Conservation (phyloP, 30 jellyfish, hydroid and myxozoan genomes). For the Aurelia aurita complex sp. Pacific region DNA sequence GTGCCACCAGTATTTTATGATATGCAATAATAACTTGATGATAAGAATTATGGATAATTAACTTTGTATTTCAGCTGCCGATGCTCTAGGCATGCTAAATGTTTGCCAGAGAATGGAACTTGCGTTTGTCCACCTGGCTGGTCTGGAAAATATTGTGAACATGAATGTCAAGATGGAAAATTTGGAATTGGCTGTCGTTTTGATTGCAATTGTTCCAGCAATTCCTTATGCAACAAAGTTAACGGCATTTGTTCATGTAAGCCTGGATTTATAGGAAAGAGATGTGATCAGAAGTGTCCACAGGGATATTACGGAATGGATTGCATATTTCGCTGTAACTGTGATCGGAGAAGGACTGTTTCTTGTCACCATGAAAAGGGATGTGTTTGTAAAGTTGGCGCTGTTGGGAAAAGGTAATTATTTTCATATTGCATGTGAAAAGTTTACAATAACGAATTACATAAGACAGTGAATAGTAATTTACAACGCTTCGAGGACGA, state of each 20-base stretch:
- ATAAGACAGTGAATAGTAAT: too few species aligned
- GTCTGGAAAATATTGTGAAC: conserved; percentile 61
- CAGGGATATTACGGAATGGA: conserved; percentile 62
- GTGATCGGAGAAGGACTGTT: conserved; percentile 41
- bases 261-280: conserved; percentile 74
- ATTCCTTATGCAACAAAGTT: conserved; percentile 60
- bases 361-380: conserved; percentile 81
- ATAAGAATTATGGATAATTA: too few species aligned
- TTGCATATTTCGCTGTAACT: conserved; percentile 58
- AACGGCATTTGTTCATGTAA: conserved; percentile 81
- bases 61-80: conserved; percentile 62
- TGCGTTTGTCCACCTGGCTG: conserved; percentile 92
- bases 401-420: conserved; percentile 42
- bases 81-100: conserved; percentile 75
- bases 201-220: conserved; percentile 72
- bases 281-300: conserved; percentile 63
- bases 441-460: too few species aligned
- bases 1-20: too few species aligned
- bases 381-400: conserved; percentile 83
- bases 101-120: conserved; percentile 71
- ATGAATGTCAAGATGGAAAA: conserved; percentile 67
- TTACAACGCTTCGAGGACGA: too few species aligned
- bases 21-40: too few species aligned
- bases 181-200: conserved; percentile 72
- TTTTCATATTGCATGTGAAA: neutral